Percentiles rank a stretch among this genome's conserved stretches.
These are phyloP conservation scores for Cyclophora albipunctata DNA, from an alignment of 2,888 invertebrate genomes.

Conservation along the genomic window DNA sequence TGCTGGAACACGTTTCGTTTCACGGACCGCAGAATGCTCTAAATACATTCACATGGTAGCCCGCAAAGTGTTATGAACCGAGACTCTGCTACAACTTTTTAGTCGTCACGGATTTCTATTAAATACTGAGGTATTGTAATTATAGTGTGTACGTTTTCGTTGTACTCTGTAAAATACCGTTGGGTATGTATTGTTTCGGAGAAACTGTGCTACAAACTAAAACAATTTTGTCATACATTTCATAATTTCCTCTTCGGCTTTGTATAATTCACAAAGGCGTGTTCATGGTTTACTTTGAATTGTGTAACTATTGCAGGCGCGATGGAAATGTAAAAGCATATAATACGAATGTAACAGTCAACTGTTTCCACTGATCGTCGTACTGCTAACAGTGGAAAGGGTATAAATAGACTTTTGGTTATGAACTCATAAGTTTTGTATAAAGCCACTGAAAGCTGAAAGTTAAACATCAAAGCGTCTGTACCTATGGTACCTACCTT, in stretches of 20 bases:
- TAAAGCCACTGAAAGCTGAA: conserved; percentile 26
- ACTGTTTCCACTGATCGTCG: too few species aligned
- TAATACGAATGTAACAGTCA: conserved; percentile 17
- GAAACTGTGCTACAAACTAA: too few species aligned
- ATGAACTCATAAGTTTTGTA: conserved; percentile 26
- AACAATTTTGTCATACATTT: not conserved
- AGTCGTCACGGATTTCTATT: conserved; percentile 16
- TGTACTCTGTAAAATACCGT: not conserved
- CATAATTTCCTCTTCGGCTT: not conserved
- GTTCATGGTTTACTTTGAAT: not conserved
- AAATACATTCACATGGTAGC: conserved; percentile 17
- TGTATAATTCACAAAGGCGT: too few species aligned
- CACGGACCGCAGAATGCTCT: conserved; percentile 19
- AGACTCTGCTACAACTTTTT: conserved; percentile 21
- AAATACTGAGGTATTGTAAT: conserved; percentile 16
- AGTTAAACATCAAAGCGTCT: conserved; percentile 34
- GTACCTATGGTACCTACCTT: conserved; percentile 33
- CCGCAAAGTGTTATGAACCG: conserved; percentile 26
- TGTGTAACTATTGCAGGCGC: not conserved
- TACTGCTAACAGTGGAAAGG: too few species aligned
- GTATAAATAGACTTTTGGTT: too few species aligned
- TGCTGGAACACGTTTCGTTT: conserved; percentile 44
- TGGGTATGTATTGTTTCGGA: too few species aligned
- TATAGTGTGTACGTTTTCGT: conserved; percentile 14
- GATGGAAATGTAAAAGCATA: conserved; percentile 25